phyloP scores from a whole-genome alignment of 2,113 vertebrate genomes.

The Psilopsiagon aurifrons region DNA sequence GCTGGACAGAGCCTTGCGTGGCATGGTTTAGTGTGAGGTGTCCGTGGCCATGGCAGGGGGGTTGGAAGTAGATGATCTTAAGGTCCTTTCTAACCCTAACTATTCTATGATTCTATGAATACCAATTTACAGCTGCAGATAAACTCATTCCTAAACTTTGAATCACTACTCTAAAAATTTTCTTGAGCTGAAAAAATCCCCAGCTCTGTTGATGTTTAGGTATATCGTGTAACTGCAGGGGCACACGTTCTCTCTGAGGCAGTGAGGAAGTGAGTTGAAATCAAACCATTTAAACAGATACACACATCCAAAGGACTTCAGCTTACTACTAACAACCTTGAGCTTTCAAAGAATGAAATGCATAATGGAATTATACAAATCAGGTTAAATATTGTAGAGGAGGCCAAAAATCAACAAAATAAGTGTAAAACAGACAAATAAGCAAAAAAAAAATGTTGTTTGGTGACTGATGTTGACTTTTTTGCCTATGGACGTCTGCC shows the following conservation, averaged over 20 bases:
- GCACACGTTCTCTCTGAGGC: not conserved
- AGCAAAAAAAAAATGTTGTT: not conserved
- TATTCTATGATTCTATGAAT: too few relatives aligned
- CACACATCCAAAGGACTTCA: not conserved
- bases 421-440: not conserved
- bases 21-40: too few relatives aligned
- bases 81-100: too few relatives aligned
- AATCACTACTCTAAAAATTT: not conserved
- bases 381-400: not conserved
- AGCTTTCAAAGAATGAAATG: not conserved
- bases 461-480: not conserved
- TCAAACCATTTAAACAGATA: not conserved
- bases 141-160: not conserved
- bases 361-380: not conserved
- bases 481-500: not conserved
- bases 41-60: too few relatives aligned
- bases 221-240: not conserved
- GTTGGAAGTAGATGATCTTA: too few relatives aligned
- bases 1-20: too few relatives aligned
- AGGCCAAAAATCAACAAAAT: not conserved
- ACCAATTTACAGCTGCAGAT: not conserved
- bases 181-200: not conserved
- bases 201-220: rapidly evolving
- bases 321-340: not conserved
- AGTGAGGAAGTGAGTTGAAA: not conserved